Evolutionary conservation across 37 sponge, comb jelly and placozoan genomes (phyloP).

Genomic region (Cladorhizidae sp.): DNA sequence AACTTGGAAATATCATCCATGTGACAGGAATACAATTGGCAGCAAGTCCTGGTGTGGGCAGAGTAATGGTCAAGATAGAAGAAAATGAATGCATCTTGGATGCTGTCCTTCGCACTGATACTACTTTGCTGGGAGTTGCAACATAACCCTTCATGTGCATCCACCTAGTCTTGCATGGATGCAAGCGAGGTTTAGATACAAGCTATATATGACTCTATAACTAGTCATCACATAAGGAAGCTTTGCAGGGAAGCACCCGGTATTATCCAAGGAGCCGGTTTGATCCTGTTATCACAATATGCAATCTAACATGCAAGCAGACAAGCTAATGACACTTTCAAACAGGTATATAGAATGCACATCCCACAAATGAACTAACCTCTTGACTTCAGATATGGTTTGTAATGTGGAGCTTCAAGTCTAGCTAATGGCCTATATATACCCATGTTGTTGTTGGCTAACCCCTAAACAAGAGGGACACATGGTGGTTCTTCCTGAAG

Average conservation of each 20-base stretch:
- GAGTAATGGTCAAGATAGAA: slow-evolving; percentile 36
- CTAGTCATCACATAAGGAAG: slow-evolving; percentile 47
- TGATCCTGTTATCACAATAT: slow-evolving; percentile 64
- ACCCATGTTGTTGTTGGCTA: slow-evolving; percentile 52
- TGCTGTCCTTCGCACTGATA: slow-evolving; percentile 13
- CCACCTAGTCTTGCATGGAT: slow-evolving; percentile 27
- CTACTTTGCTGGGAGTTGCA: slow-evolving; percentile 56
- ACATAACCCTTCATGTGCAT: slow-evolving; percentile 25
- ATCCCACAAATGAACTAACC: slow-evolving; percentile 29
- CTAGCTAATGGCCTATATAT: slow-evolving; percentile 43
- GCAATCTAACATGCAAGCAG: slow-evolving; percentile 34
- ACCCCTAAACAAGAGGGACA: slow-evolving; percentile 78
- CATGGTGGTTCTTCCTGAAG: slow-evolving; percentile 82
- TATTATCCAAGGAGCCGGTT: slow-evolving; percentile 70
- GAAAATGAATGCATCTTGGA: slow-evolving; percentile 25
- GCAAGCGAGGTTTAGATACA: slow-evolving; percentile 28
- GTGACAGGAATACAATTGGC: slow-evolving; percentile 40
- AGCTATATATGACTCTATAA: slow-evolving; percentile 25
- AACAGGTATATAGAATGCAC: slow-evolving; percentile 41
- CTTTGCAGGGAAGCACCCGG: slow-evolving; percentile 51
- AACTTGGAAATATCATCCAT: slow-evolving; percentile 39
- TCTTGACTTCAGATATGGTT: background rate
- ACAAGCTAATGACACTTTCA: slow-evolving; percentile 9
- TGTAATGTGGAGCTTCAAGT: slow-evolving; percentile 53
- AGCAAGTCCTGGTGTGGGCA: background rate